These are phyloP conservation scores for Osmerus mordax DNA, from an alignment of 2,113 vertebrate species.

Conservation along the genomic window DNA sequence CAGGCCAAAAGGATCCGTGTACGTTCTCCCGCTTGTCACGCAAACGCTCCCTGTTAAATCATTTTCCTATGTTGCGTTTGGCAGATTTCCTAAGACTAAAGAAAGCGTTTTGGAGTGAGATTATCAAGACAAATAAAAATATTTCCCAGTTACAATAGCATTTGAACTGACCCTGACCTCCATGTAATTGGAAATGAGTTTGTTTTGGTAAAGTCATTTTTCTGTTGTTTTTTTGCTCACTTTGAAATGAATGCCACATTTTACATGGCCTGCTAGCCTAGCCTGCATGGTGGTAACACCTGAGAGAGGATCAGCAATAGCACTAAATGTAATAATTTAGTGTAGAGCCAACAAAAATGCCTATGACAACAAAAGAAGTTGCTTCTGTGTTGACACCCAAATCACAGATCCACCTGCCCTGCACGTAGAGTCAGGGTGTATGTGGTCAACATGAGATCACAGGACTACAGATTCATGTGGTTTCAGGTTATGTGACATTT, in stretches of 20 bases:
- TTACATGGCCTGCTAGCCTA: conserved; percentile 29
- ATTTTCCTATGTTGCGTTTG: conserved; percentile 61
- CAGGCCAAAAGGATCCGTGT: conserved; percentile 35
- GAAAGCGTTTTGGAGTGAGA: conserved; percentile 30
- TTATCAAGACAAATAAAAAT: conserved; percentile 47
- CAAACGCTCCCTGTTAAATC: conserved; percentile 49
- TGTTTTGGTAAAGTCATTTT: conserved; percentile 56
- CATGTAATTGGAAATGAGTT: conserved; percentile 53
- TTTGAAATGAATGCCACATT: conserved; percentile 61
- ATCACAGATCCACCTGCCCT: conserved; percentile 18
- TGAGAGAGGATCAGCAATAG: not conserved
- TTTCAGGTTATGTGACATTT: not conserved
- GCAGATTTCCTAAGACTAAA: conserved; percentile 24
- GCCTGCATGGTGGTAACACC: conserved; percentile 2
- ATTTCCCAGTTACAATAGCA: conserved; percentile 48
- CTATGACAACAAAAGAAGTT: conserved; percentile 24
- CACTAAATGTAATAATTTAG: conserved; percentile 6
- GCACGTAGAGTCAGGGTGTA: not conserved
- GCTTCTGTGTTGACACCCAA: conserved; percentile 22
- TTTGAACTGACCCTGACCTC: conserved; percentile 46
- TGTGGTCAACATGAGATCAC: conserved; percentile 19
- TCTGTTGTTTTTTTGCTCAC: conserved; percentile 31
- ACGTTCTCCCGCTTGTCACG: conserved; percentile 52
- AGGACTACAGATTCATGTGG: not conserved
- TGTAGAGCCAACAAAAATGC: conserved; percentile 1